These are phyloP conservation scores for Emydocephalus ijimae DNA, from an alignment of 2,113 vertebrate genomes.

Conservation along the genomic window DNA sequence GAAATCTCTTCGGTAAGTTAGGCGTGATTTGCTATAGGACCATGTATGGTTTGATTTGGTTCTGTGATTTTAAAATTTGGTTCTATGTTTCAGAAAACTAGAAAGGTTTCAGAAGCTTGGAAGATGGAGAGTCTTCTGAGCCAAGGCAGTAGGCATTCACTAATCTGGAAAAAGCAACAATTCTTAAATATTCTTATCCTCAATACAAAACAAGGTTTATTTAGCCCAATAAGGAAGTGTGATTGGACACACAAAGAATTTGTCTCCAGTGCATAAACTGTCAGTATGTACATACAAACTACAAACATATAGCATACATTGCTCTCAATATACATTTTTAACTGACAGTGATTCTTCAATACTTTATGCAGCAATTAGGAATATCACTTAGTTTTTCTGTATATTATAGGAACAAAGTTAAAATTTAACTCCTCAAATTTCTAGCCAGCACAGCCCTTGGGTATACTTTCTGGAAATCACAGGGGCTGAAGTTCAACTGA, in stretches of 20 bases:
- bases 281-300: background rate
- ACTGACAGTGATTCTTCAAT: background rate
- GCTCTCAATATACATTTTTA: background rate
- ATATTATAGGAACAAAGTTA: background rate
- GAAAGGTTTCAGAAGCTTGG: background rate
- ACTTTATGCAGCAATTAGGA: background rate
- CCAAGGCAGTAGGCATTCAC: background rate
- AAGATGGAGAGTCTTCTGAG: background rate
- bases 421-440: background rate
- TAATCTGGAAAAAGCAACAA: background rate
- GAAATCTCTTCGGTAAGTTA: background rate
- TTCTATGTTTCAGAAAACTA: background rate
- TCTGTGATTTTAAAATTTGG: background rate
- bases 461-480: background rate
- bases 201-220: too few relatives aligned
- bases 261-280: background rate
- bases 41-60: background rate
- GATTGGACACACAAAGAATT: background rate
- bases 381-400: background rate
- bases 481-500: background rate
- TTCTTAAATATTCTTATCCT: background rate
- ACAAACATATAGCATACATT: background rate
- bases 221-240: background rate
- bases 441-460: background rate
- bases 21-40: background rate